A percentile compares a stretch with the other conserved stretches of the same genome.
These are phyloP conservation scores for Acrobasis consociella DNA, from an alignment of 2,888 invertebrate genomes.

Conservation along the genomic window DNA sequence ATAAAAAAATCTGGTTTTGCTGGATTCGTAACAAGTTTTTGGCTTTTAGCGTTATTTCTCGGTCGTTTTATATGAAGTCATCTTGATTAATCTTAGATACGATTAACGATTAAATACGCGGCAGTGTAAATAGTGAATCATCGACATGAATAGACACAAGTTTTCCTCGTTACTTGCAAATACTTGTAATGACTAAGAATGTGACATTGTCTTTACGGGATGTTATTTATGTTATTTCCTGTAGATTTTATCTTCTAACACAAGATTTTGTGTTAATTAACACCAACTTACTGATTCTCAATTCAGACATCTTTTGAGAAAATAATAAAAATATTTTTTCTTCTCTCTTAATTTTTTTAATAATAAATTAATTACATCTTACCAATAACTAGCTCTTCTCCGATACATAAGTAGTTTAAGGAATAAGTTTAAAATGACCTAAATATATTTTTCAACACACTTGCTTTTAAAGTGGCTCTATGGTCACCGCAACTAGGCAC, in stretches of 20 bases:
- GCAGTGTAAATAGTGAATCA: slow-evolving; percentile 33
- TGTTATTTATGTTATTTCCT: slow-evolving; percentile 14
- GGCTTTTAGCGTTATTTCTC: slow-evolving; percentile 11
- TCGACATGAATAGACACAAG: slow-evolving; percentile 33
- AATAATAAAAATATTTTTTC: too few species aligned
- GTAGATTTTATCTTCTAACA: slow-evolving; percentile 4
- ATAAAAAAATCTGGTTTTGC: slow-evolving; percentile 22
- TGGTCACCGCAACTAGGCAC: too few species aligned
- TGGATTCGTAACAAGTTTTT: slow-evolving; percentile 13
- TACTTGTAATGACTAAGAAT: slow-evolving; percentile 23
- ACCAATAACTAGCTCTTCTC: too few species aligned
- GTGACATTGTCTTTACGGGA: slow-evolving; percentile 23
- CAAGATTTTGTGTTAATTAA: slow-evolving; percentile 2
- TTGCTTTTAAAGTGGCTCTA: too few species aligned
- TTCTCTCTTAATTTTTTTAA: too few species aligned
- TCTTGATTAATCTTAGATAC: slow-evolving; percentile 10
- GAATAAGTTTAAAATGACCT: too few species aligned
- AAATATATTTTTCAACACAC: too few species aligned
- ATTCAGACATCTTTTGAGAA: too few species aligned
- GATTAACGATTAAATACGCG: slow-evolving; percentile 22
- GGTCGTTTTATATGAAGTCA: slow-evolving; percentile 22
- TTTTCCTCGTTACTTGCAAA: slow-evolving; percentile 27
- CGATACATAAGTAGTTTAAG: too few species aligned
- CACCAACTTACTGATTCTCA: not conserved
- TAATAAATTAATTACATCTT: too few species aligned